phyloP scores from a whole-genome alignment of 2,797 vertebrate species.

The Eulemur coronatus region DNA sequence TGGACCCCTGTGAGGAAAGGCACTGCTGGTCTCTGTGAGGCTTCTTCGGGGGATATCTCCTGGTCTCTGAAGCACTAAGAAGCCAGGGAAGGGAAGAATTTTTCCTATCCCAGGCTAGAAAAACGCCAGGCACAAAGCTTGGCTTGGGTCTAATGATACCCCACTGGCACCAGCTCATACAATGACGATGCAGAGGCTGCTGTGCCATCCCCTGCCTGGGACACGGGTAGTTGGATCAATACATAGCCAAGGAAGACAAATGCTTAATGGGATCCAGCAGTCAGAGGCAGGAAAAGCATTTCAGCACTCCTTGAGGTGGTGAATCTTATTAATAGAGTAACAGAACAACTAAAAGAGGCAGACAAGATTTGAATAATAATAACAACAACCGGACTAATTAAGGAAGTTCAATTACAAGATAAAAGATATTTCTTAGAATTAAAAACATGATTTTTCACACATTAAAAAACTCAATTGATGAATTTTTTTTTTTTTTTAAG shows the following conservation, averaged over 20 bases:
- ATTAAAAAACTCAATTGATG: background rate
- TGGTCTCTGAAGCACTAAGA: background rate
- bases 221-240: background rate
- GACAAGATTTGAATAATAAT: background rate
- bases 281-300: background rate
- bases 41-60: background rate
- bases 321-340: background rate
- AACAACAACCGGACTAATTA: background rate
- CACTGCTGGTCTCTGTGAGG: background rate
- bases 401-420: constrained; percentile 4
- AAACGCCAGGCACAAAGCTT: background rate
- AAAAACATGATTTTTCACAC: constrained; percentile 41
- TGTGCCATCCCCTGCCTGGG: background rate
- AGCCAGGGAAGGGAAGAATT: background rate
- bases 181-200: background rate
- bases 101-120: background rate
- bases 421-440: constrained; percentile 39
- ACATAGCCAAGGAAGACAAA: constrained; percentile 1
- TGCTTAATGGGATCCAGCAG: background rate
- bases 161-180: background rate
- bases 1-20: background rate
- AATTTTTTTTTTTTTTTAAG: background rate
- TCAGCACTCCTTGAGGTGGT: background rate
- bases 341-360: background rate
- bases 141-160: background rate